Evolutionary conservation across 2,888 invertebrate genomes (phyloP).

Genomic region (Stenurella melanura): DNA sequence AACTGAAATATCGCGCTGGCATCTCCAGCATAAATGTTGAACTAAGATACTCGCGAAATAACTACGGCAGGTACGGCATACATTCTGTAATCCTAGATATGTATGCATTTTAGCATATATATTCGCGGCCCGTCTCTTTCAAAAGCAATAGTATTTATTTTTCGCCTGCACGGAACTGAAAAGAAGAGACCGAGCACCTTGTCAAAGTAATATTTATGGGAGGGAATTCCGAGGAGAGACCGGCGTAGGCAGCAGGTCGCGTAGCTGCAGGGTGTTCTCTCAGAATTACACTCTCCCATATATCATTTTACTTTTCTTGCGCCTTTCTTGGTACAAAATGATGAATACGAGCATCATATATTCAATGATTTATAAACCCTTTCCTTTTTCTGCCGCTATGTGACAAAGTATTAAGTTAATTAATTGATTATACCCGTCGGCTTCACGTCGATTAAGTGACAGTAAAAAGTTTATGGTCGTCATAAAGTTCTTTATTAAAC

Average conservation of each 20-base stretch:
- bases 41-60: not conserved
- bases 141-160: slow-evolving; percentile 55
- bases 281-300: slow-evolving; percentile 54
- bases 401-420: slow-evolving; percentile 43
- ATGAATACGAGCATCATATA: slow-evolving; percentile 45
- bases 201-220: slow-evolving; percentile 58
- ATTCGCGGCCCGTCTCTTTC: slow-evolving; percentile 6
- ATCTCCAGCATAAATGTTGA: not conserved
- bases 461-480: slow-evolving; percentile 45
- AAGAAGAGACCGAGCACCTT: slow-evolving; percentile 51
- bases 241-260: slow-evolving; percentile 50
- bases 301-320: slow-evolving; percentile 52
- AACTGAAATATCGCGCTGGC: not conserved
- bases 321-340: slow-evolving; percentile 46
- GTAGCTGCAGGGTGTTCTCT: slow-evolving; percentile 44
- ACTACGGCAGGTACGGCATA: not conserved
- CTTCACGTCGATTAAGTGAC: slow-evolving; percentile 44
- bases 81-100: slow-evolving; percentile 4
- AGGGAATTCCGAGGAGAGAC: slow-evolving; percentile 34
- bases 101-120: slow-evolving; percentile 20
- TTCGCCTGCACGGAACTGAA: slow-evolving; percentile 54
- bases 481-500: slow-evolving; percentile 49
- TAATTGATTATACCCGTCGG: slow-evolving; percentile 47
- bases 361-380: slow-evolving; percentile 50
- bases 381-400: slow-evolving; percentile 23